Evolutionary conservation across 2,797 vertebrate species (phyloP).

Genomic region (Sebastolobus altivelis): DNA sequence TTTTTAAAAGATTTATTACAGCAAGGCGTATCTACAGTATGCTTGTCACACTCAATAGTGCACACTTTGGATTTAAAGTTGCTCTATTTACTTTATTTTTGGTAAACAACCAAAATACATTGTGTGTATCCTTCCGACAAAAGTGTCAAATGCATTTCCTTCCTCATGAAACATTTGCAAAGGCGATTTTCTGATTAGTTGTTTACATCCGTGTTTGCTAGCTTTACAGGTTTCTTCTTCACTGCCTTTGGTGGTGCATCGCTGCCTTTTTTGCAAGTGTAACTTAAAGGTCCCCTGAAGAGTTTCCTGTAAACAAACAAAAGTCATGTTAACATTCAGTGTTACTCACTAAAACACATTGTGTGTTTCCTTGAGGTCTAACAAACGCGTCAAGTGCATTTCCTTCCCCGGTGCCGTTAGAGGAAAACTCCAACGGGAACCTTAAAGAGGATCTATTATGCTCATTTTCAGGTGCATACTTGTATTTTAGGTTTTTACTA

Average conservation of each 20-base stretch:
- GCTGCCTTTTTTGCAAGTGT: background rate
- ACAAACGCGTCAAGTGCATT: background rate
- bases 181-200: background rate
- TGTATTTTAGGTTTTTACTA: too few species aligned
- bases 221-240: background rate
- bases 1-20: too few species aligned
- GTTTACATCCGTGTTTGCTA: background rate
- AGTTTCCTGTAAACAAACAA: background rate
- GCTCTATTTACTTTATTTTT: background rate
- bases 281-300: background rate
- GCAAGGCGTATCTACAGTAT: too few species aligned
- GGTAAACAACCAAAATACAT: background rate
- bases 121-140: background rate
- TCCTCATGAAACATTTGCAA: background rate
- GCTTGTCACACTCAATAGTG: background rate
- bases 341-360: background rate
- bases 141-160: background rate
- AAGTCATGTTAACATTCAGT: background rate
- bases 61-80: background rate
- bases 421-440: background rate
- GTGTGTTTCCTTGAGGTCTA: background rate
- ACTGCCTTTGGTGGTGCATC: background rate
- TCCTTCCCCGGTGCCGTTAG: background rate
- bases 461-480: too few species aligned
- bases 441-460: background rate